Evolutionary conservation across 2,797 vertebrate species (phyloP), one percentile per base, ranked within the genome.

Genomic region (Hoplostethus atlanticus): DNA sequence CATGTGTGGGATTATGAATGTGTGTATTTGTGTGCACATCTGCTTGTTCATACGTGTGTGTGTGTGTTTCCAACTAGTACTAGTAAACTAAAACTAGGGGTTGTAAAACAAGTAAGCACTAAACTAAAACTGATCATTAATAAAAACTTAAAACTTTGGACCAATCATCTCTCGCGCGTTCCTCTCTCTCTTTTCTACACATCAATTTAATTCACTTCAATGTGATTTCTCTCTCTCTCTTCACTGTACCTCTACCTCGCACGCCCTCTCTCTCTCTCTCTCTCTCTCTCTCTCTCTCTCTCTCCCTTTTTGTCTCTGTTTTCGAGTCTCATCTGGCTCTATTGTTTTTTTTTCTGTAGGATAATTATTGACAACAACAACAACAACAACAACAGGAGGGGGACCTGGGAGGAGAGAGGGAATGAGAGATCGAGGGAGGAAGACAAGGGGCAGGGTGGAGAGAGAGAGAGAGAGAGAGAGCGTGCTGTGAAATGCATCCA

Each of bases 401-500:
- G 71, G 81, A 79, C 83, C 85, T 62, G 11, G 52, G 72, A 81
- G 90, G 93, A 90, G 85, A 87, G 44, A 34, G 34, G 25, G 56
- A 71, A 72, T 4, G 77, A 15, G 63, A 56, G 42, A 34, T 34
- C 16, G 25, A 55, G 70, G 11, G 53, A 13, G 53, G 21, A 34
- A 34, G 34, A 34, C 34, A 34, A 21, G 4, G 34, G 34, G 34
- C 34, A 34, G 34, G 6, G 34, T 34, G 34, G 53, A 55, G 63
- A 74, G 76, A 79, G 10, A 62, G 57, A 42, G 57, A 54, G 62
- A 31, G 62, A 21, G 34, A 1, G 15, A 15, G 63, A 56, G 42
- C 34, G 7, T 59, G 78, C 78, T 80, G 82, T 52, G 86, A 89
- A 93, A 92, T 92, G 84, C 85, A 84, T 91, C 31, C 64, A 86